These are phyloP conservation scores for Brachionichthys hirsutus DNA, from an alignment of 2,113 vertebrate species.

Conservation along the genomic window DNA sequence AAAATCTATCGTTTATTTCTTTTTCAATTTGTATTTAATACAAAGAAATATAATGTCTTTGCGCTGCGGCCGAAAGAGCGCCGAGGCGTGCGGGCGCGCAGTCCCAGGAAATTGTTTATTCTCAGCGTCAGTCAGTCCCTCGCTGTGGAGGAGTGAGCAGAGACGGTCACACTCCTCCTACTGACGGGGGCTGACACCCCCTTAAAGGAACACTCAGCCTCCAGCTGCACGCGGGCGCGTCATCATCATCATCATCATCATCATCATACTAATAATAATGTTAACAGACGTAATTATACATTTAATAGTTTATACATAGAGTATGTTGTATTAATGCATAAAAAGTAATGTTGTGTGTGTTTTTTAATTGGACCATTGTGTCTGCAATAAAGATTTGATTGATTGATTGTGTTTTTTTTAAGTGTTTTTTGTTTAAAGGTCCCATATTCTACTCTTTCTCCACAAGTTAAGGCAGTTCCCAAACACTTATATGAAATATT, in stretches of 20 bases:
- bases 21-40: neutral
- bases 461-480: too few species aligned
- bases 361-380: too few species aligned
- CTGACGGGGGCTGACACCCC: constrained; percentile 66
- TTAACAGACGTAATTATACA: neutral
- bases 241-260: too few species aligned
- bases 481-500: too few species aligned
- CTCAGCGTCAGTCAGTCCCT: constrained; percentile 73
- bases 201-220: constrained; percentile 77
- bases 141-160: constrained; percentile 51
- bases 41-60: too few species aligned
- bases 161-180: constrained; percentile 69
- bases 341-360: too few species aligned
- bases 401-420: too few species aligned
- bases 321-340: too few species aligned
- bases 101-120: constrained; percentile 76
- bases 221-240: constrained; percentile 3
- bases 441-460: too few species aligned
- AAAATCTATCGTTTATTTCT: constrained; percentile 8
- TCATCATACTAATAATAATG: neutral
- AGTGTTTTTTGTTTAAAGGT: too few species aligned
- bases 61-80: constrained; percentile 19
- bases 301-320: neutral
- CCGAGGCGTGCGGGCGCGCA: constrained; percentile 45
- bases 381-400: too few species aligned